Conservation (phyloP, 1,140 invertebrate species). For the Chlorops oryzae region DNA sequence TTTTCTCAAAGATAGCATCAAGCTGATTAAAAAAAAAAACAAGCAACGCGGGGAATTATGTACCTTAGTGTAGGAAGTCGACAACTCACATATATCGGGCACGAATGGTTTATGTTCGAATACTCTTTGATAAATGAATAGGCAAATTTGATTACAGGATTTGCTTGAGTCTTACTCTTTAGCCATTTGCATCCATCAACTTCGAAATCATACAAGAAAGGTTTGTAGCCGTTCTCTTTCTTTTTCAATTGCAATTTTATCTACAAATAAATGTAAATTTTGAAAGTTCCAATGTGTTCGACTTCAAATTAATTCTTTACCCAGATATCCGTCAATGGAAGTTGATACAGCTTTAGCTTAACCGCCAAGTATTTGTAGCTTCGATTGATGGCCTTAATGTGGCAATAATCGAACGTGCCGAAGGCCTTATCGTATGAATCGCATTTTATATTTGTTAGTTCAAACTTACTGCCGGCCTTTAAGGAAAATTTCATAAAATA, state of each 20-base stretch:
- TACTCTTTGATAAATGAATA: neutral
- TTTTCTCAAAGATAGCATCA: neutral
- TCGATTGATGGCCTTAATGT: neutral
- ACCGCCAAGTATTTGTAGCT: neutral
- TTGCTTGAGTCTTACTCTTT: neutral
- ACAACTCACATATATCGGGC: neutral
- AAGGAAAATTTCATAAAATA: no score
- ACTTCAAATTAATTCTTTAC: neutral
- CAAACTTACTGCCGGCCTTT: no score
- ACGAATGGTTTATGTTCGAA: neutral
- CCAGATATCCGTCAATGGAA: neutral
- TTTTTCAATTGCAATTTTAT: neutral
- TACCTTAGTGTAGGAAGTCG: neutral
- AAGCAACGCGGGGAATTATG: neutral
- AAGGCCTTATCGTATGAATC: neutral
- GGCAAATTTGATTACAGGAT: neutral
- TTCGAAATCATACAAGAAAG: neutral
- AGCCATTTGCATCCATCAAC: neutral
- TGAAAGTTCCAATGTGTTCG: neutral
- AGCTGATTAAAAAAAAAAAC: neutral
- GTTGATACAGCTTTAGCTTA: neutral
- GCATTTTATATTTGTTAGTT: neutral
- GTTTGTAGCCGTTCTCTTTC: neutral
- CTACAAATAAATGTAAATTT: neutral
- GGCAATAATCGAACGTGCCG: neutral